Base-by-base conservation (phyloP, 2,797 vertebrate species). In the Furcifer pardalis region DNA sequence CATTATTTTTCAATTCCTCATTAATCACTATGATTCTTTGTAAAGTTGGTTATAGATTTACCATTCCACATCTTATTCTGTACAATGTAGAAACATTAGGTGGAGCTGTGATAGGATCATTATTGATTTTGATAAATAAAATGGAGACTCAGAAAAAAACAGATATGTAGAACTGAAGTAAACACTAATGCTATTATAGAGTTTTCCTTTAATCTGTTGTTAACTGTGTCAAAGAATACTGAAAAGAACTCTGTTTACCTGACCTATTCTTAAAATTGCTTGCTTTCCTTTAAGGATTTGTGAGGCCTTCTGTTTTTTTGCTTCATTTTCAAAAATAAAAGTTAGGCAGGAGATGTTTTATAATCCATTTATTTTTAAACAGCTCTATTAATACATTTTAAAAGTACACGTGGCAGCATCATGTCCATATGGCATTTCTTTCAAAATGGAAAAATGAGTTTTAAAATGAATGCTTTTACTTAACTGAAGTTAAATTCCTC, bases 351-450 rank as follows among this genome's bases (percentile, higher is more conserved):
- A 77, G 65, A 23, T 83, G 74, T 15, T 76, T 66, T 77, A 76
- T 66, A 78, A 25, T 30, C 30, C 37, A 25, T 66, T 63, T 77
- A 72, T 84, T 84, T 84, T 84, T 37, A 84, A 63, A 37, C 21
- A 49, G 42, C 15, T 72, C 56, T 79, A 63, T 78, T 78, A 78
- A 78, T 84, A 78, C 60, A 74, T 40, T 60, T 63, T 63, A 84
- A 72, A 32, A 62, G 27, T 79, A 79, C 25, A 49, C 78, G 79
- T 63, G 56, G 78, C 35, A 72, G 49, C n/a, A 79, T 62, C 40
- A 49, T 52, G 68, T 63, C 56, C 76, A 84, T 84, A 79, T 84
- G 66, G 66, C 59, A 84, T 40, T 49, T 40, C 40, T 84, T 79
- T 37, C 56, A 46, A 72, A 56, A 63, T n/a, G 12, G 37, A 44